Base-by-base conservation (phyloP, 2,797 vertebrate species). In the Gallinago solitaria region DNA sequence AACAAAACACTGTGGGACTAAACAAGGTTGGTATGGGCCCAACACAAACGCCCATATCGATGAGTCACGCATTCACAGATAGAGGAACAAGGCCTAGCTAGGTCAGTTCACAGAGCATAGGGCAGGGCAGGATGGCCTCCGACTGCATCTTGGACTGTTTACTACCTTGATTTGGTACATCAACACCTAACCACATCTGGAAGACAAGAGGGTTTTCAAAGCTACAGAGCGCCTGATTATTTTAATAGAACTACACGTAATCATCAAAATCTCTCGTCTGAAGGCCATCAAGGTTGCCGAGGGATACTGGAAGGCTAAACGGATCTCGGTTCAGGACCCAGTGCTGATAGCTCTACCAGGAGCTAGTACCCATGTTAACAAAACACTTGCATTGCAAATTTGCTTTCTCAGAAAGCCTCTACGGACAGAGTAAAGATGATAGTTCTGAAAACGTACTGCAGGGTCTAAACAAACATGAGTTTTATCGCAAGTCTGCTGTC, bases 1-100 rank as follows among this genome's bases (percentile, higher is more conserved):
- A 98, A 99, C 99, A 98, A 99, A 99, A 98, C 99, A 99, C 99
- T 99, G 99, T 99, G 99, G 99, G 99, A 99, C 99, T 99, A 99
- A 99, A 99, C 99, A 99, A 99, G 99, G 99, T 99, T 99, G 99
- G 99, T 99, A 99, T 99, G 98, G 99, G 99, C 99, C 99, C 99
- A 99, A 99, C 99, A 99, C 98, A 99, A 99, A 99, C 99, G 98
- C 99, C 99, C 99, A 99, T 98, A 99, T 98, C 98, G 99, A 99
- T 99, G 98, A 99, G 99, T 99, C 98, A 99, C 99, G 98, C 98
- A 99, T 99, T 99, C 98, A 99, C 98, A 98, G 98, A 99, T 94
- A 99, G 98, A 99, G 98, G 98, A 99, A 99, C 98, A 99, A 99
- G 98, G 99, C 99, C 99, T 99, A 98, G 99, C 99, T 99, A 99